A percentile compares a stretch with the other conserved stretches of the same genome.
These are phyloP conservation scores for Heteromormyrus szaboi DNA, from an alignment of 2,797 vertebrate species.

Conservation along the genomic window DNA sequence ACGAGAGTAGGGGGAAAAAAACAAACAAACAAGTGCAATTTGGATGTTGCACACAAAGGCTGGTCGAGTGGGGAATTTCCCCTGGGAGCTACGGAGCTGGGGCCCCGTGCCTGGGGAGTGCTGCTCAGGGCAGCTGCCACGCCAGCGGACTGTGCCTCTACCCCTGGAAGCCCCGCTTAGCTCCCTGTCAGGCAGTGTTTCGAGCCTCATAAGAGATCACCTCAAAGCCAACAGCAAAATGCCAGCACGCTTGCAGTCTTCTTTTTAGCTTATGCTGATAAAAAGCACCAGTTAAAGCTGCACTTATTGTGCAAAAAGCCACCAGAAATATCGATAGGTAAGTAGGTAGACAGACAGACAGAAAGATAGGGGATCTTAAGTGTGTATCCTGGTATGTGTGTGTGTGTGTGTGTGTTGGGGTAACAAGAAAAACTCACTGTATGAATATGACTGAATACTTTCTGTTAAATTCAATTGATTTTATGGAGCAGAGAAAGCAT, in stretches of 20 bases:
- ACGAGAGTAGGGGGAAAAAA: background rate
- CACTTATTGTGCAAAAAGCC: background rate
- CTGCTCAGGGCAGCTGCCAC: background rate
- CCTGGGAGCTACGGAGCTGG: background rate
- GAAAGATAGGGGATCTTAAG: background rate
- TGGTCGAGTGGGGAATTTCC: constrained; percentile 24
- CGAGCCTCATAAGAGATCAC: background rate
- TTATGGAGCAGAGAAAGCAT: background rate
- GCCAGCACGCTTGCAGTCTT: background rate
- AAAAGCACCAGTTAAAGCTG: background rate
- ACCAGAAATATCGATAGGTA: background rate
- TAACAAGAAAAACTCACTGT: background rate
- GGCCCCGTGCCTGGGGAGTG: constrained; percentile 22
- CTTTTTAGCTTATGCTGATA: background rate
- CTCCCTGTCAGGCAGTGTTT: background rate
- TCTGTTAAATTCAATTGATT: background rate
- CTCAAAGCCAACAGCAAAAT: background rate
- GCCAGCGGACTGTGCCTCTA: background rate
- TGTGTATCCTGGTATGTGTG: background rate
- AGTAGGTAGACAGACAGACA: background rate
- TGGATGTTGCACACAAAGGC: constrained; percentile 6
- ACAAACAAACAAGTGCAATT: constrained; percentile 16
- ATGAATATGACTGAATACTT: background rate
- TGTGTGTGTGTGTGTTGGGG: background rate
- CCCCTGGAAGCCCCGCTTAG: background rate